A percentile compares a stretch with the other conserved stretches of the same genome.
phyloP scores from a whole-genome alignment of 2,797 vertebrate genomes.

The Cetoscarus ocellatus region DNA sequence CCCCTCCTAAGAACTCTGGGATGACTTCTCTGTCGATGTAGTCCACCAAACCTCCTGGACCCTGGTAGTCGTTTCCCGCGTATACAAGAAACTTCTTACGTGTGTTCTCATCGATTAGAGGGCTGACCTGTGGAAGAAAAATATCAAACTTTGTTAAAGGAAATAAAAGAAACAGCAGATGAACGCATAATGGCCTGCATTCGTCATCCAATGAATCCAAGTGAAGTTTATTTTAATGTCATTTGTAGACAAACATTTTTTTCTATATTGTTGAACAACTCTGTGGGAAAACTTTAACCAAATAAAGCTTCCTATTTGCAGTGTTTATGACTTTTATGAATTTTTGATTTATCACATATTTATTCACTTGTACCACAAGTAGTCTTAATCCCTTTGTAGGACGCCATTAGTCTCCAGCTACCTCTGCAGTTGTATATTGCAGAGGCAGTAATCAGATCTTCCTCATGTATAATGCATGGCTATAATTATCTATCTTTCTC shows the following conservation, averaged over 20 bases:
- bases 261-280: background rate
- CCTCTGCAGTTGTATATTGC: slow-evolving; percentile 5
- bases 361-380: slow-evolving; percentile 5
- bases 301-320: background rate
- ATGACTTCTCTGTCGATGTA: slow-evolving; percentile 94
- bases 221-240: background rate
- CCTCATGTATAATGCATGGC: slow-evolving; percentile 21
- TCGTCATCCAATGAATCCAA: slow-evolving; percentile 1
- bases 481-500: slow-evolving; percentile 35
- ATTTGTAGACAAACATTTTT: background rate
- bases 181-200: background rate
- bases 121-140: slow-evolving; percentile 88
- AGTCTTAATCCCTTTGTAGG: slow-evolving; percentile 14
- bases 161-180: slow-evolving; percentile 10
- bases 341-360: background rate
- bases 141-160: slow-evolving; percentile 1
- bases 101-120: slow-evolving; percentile 97
- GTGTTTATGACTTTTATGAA: background rate
- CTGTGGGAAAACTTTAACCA: background rate
- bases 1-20: slow-evolving; percentile 94
- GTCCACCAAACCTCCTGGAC: slow-evolving; percentile 92
- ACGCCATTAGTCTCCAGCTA: slow-evolving; percentile 5
- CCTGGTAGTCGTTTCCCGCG: slow-evolving; percentile 96
- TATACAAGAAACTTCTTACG: slow-evolving; percentile 96
- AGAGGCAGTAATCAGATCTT: slow-evolving; percentile 25